These are phyloP conservation scores for Drosophila meridiana DNA, from an alignment of 2,888 invertebrate genomes.

Conservation along the genomic window DNA sequence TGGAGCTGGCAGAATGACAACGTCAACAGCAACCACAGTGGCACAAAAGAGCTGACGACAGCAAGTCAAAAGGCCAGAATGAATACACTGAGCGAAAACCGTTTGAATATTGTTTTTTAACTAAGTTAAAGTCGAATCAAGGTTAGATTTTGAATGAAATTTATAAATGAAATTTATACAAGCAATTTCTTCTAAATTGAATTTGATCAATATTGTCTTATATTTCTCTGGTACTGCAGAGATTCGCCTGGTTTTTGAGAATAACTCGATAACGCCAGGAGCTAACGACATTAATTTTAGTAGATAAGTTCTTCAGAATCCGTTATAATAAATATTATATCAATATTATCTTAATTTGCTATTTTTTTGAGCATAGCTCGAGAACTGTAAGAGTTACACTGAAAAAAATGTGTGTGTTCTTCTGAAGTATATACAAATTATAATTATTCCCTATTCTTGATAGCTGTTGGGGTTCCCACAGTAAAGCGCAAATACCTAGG, in stretches of 20 bases:
- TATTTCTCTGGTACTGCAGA: background rate
- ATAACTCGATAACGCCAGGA: too few relatives aligned
- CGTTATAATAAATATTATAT: too few relatives aligned
- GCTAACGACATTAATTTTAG: too few relatives aligned
- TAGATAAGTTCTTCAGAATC: too few relatives aligned
- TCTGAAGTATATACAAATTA: background rate
- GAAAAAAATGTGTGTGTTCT: background rate
- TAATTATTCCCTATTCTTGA: background rate
- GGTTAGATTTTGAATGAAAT: background rate
- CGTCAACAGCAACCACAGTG: slow-evolving; percentile 23
- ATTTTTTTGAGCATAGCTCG: background rate
- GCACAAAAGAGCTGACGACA: slow-evolving; percentile 52
- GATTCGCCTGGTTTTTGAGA: too few relatives aligned
- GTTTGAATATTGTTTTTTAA: background rate
- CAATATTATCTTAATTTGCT: too few relatives aligned
- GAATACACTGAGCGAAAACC: slow-evolving; percentile 54
- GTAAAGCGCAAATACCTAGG: background rate
- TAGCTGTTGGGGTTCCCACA: background rate
- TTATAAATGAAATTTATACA: too few relatives aligned
- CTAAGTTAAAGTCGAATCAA: background rate
- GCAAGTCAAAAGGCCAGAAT: slow-evolving; percentile 66
- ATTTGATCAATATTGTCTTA: background rate
- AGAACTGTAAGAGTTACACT: background rate
- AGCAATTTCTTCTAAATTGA: background rate
- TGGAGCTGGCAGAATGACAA: slow-evolving; percentile 16